Percentiles rank a stretch among this genome's conserved stretches.
Evolutionary conservation across 2,797 vertebrate genomes (phyloP).

Genomic region (Mormyrus hasselquistii): DNA sequence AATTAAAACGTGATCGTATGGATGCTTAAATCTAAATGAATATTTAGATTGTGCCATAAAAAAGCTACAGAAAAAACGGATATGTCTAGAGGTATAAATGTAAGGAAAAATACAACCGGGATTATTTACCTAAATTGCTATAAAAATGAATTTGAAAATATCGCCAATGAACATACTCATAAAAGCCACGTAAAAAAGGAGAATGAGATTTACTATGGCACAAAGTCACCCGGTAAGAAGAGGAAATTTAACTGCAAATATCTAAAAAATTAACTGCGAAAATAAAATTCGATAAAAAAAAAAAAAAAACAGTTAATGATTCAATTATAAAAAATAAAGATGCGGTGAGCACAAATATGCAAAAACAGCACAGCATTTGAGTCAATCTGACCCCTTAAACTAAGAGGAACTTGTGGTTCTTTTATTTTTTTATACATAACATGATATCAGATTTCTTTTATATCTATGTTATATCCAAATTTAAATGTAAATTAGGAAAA

Average conservation of each 20-base stretch:
- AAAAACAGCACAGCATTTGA: not conserved
- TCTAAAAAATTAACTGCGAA: not conserved
- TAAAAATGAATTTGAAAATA: not conserved
- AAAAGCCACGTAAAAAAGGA: not conserved
- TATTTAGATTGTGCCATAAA: not conserved
- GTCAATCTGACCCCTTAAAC: not conserved
- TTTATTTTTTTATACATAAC: not conserved
- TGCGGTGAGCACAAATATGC: not conserved
- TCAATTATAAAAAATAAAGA: not conserved
- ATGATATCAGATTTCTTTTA: not conserved
- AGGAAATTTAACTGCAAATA: not conserved
- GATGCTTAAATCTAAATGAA: not conserved
- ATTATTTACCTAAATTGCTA: not conserved
- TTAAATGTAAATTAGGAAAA: not conserved
- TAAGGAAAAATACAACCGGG: not conserved
- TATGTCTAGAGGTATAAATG: not conserved
- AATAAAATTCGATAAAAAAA: not conserved
- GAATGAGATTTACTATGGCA: not conserved
- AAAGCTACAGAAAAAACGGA: not conserved
- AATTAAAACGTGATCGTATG: not conserved
- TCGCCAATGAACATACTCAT: not conserved
- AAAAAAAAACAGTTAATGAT: not conserved
- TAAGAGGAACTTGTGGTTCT: not conserved
- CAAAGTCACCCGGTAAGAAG: not conserved
- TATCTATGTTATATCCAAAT: not conserved